These are phyloP conservation scores for Tamias sibiricus DNA, from an alignment of 2,113 vertebrate species.

Conservation along the genomic window DNA sequence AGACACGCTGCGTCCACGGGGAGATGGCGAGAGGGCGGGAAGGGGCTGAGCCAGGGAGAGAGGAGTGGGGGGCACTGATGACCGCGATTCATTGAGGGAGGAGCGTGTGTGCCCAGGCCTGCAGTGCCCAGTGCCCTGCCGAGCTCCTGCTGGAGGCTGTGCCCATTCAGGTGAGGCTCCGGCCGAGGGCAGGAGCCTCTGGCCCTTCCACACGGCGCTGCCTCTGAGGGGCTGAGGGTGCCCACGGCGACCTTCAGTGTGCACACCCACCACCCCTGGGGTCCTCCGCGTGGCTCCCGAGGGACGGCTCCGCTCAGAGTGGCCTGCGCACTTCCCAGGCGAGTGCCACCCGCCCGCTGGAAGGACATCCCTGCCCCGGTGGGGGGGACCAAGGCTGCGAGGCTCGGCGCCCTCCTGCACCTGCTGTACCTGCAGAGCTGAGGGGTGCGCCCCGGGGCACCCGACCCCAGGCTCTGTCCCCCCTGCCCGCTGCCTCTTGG, in stretches of 20 bases:
- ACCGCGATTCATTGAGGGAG: accelerated
- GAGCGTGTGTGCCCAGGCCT: no score
- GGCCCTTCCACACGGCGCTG: not conserved
- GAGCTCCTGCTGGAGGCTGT: no score
- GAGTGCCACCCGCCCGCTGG: not conserved
- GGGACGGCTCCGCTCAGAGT: not conserved
- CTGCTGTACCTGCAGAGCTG: not conserved
- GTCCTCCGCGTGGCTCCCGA: not conserved
- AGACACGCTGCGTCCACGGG: not conserved
- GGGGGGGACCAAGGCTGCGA: not conserved
- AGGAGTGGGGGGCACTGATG: accelerated
- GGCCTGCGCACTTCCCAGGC: no score
- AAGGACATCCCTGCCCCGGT: not conserved
- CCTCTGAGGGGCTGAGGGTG: not conserved
- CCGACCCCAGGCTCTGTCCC: not conserved
- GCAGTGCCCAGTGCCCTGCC: no score
- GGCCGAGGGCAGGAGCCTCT: not conserved
- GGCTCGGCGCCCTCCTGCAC: not conserved
- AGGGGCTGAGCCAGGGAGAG: no score
- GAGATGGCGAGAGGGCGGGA: no score
- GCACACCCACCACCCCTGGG: no score
- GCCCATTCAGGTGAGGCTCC: not conserved
- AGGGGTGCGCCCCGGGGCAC: not conserved
- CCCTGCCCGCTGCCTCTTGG: not conserved
- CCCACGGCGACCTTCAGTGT: not conserved